Evolutionary conservation across 2,888 invertebrate species (phyloP).

Genomic region (Drosophila kuntzei): DNA sequence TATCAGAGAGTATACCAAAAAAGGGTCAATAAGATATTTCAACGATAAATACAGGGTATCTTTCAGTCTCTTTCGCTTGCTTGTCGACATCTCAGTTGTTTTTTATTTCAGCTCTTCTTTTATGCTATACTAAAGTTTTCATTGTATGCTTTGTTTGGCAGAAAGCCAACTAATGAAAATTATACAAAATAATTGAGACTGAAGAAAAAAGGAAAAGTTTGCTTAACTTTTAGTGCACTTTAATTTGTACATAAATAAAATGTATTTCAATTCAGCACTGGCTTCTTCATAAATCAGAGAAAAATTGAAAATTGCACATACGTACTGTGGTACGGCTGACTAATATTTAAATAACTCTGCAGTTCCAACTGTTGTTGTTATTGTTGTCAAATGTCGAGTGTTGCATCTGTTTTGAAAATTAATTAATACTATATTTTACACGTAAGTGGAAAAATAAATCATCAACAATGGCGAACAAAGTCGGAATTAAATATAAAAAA

Average conservation of each 20-base stretch:
- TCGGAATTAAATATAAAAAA: conserved; percentile 21
- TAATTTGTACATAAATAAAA: conserved; percentile 2
- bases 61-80: not conserved
- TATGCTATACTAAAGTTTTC: conserved; percentile 1
- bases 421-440: conserved; percentile 65
- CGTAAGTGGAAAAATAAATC: conserved; percentile 72
- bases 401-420: conserved; percentile 69
- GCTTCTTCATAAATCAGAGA: conserved; percentile 24
- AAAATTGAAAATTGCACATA: conserved; percentile 39
- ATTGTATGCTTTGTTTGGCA: conserved; percentile 15
- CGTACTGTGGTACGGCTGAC: conserved; percentile 32
- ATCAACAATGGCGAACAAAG: conserved; percentile 44
- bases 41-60: not conserved
- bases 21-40: not conserved
- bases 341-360: conserved; percentile 13
- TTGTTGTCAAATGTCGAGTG: conserved; percentile 48
- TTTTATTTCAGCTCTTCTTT: not conserved
- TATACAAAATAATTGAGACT: conserved; percentile 5
- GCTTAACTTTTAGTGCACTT: conserved; percentile 3
- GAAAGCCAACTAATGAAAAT: conserved; percentile 16
- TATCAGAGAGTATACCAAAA: not conserved
- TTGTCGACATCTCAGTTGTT: not conserved
- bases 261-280: conserved; percentile 3
- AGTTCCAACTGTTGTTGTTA: conserved; percentile 21
- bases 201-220: conserved; percentile 2